These are phyloP conservation scores for Allophyes oxyacanthae DNA, from an alignment of 2,888 invertebrate genomes.

Conservation along the genomic window DNA sequence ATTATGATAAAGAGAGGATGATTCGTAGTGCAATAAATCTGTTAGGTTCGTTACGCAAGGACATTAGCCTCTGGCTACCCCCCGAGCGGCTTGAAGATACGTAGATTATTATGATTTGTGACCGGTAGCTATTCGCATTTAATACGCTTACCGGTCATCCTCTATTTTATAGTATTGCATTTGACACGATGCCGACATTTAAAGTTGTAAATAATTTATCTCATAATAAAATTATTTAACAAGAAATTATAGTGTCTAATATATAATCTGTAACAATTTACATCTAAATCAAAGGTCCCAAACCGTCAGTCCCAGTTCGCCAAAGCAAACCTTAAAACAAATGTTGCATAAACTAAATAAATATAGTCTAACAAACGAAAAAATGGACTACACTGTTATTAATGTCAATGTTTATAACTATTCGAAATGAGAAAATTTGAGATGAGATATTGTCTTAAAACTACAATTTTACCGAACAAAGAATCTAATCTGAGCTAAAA, in stretches of 20 bases:
- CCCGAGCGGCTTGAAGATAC: constrained; percentile 58
- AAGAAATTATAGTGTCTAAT: neutral
- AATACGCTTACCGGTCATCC: constrained; percentile 54
- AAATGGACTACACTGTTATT: neutral
- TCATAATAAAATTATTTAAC: too few relatives aligned
- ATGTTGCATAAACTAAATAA: too few relatives aligned
- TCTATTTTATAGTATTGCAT: constrained; percentile 44
- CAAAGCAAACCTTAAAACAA: too few relatives aligned
- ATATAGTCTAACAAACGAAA: too few relatives aligned
- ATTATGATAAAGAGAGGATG: constrained; percentile 26
- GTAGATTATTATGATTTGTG: constrained; percentile 75
- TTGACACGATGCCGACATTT: constrained; percentile 13
- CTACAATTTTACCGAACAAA: too few relatives aligned
- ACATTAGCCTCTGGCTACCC: constrained; percentile 63
- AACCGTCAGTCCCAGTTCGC: too few relatives aligned
- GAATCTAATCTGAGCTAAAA: too few relatives aligned
- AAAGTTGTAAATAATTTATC: constrained; percentile 27
- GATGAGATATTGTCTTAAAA: too few relatives aligned
- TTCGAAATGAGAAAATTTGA: too few relatives aligned
- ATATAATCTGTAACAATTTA: constrained; percentile 13
- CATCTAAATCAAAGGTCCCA: too few relatives aligned
- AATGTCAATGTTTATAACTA: too few relatives aligned
- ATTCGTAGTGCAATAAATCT: constrained; percentile 65
- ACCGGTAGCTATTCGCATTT: constrained; percentile 56
- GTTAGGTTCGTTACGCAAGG: constrained; percentile 71